Base-by-base conservation (phyloP, 2,888 invertebrate genomes). In the Tiliacea aurago region DNA sequence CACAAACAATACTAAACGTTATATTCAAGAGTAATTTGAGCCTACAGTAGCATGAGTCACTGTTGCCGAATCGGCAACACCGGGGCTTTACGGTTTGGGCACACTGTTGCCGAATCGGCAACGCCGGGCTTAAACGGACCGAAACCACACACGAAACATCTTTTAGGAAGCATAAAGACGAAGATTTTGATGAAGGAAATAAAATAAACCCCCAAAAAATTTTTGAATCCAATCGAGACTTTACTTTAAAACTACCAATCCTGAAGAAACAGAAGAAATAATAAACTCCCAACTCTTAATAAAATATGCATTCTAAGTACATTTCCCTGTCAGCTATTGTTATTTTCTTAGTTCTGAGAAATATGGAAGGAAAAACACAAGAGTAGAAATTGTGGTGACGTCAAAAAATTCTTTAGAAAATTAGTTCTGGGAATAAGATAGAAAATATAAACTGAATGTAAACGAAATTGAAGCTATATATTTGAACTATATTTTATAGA, bases 391-490 rank as follows among this genome's bases (percentile, higher is more conserved):
- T 47, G 41, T 2, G 15, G 20, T 13, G 49, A 28, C 45, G 15
- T 18, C 11, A 23, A 41, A 20, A n/a, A 63, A 55, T 33, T 2
- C 41, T 76, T 45, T 23, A 55, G 28, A 64, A 76, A 76, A 68
- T 68, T 63, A 1, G 47, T 43, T 76, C 41, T 43, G 45, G 41
- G 51, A 80, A 66, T 59, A 51, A 13, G 23, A 80, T 10, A 56
- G 37, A 33, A 56, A 45, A 51, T 37, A 51, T 10, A 13, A 55
- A n/a, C 13, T 33, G 7, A 56, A 28, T 43, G 10, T 45, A 62
- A 45, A 66, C 1, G 5, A 51, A 55, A 80, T 45, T 49, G 18
- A 61, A 55, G 11, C 18, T 51, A 11, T 49, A 51, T n/a, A 13
- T 23, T 43, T 23, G 23, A 43, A 62, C 4, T 18, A 43, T 23